Conservation (phyloP, 2,888 invertebrate species). For the Lepetodrilus schrolli region DNA sequence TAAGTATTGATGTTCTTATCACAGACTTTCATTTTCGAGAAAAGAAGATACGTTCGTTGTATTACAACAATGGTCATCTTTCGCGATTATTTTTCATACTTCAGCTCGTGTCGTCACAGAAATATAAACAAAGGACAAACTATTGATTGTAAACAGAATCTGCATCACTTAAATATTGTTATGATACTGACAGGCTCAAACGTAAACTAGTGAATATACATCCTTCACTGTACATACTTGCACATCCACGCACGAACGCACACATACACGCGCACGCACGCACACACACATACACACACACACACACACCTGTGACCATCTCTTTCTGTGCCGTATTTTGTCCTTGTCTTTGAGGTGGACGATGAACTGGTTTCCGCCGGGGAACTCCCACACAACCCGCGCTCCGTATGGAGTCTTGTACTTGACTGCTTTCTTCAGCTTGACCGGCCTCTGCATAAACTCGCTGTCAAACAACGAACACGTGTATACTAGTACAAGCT, state of each 20-base stretch:
- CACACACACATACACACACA: not conserved
- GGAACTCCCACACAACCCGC: conserved; percentile 90
- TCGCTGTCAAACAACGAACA: conserved; percentile 73
- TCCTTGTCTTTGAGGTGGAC: conserved; percentile 96
- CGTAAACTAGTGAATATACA: not conserved
- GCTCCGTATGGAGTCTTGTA: conserved; percentile 95
- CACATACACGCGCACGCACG: not conserved
- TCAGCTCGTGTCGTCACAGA: too few relatives aligned
- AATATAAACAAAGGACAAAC: too few relatives aligned
- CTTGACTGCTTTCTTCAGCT: conserved; percentile 91
- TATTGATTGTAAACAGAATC: too few relatives aligned
- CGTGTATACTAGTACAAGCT: too few relatives aligned
- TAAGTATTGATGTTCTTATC: too few relatives aligned
- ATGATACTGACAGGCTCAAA: too few relatives aligned
- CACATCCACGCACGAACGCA: conserved; percentile 26
- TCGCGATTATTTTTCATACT: too few relatives aligned
- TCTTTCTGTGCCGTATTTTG: conserved; percentile 94
- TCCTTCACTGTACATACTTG: conserved; percentile 22
- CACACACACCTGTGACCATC: conserved; percentile 81
- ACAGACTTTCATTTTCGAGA: too few relatives aligned
- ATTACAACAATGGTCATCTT: too few relatives aligned
- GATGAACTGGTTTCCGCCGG: conserved; percentile 96
- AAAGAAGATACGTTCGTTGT: too few relatives aligned
- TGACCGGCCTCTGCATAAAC: conserved; percentile 91
- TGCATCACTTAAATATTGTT: too few relatives aligned